Base-by-base conservation (phyloP, 2,888 invertebrate genomes). In the Cheilosia pagana region DNA sequence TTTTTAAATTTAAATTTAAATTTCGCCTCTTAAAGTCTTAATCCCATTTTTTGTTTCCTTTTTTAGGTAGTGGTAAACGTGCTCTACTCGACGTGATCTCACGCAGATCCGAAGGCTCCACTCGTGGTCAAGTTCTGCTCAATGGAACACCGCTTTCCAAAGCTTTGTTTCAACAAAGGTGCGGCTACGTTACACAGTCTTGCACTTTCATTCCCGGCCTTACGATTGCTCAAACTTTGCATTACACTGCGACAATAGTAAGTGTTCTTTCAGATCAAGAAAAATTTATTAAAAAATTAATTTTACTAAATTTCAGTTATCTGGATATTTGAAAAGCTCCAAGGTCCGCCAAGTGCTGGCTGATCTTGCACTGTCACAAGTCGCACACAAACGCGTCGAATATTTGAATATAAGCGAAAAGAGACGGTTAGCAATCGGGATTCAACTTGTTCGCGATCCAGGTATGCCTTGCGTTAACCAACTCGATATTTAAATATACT, bases 31-130 rank as follows among this genome's bases (percentile, higher is more conserved):
- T n/a, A 4, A 4, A n/a, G 12, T 5, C 16, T 21, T 12, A 1
- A n/a, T n/a, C n/a, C n/a, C 0, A 1, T 1, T 50, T 14, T 23
- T 2, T 21, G 48, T 50, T 12, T 14, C 1, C 2, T 25, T 5
- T 19, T 50, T 25, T 12, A 97, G 98, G 98, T 14, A 98, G 98
- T 88, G 99, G 99, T 0, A 99, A 99, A 90, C 95, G 98, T 39
- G 98, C 98, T 0, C 94, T 99, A 3, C 93, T 99, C 7, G 98
- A 99, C 91, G 98, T 98, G 7, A 97, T 99, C 74, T 95, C 96
- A 0, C 93, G 96, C 19, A 93, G 97, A 39, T 95, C 96, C 12
- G 94, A 95, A 87, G 96, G 96, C 1, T 95, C 96, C 1, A 96
- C 96, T 0, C 94, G 97, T 72, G 99, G 98, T 0, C 96, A 98